Evolutionary conservation across 2,797 vertebrate species (phyloP), one percentile per base, ranked within the genome.

Genomic region (Acrossocheilus wenchowensis): DNA sequence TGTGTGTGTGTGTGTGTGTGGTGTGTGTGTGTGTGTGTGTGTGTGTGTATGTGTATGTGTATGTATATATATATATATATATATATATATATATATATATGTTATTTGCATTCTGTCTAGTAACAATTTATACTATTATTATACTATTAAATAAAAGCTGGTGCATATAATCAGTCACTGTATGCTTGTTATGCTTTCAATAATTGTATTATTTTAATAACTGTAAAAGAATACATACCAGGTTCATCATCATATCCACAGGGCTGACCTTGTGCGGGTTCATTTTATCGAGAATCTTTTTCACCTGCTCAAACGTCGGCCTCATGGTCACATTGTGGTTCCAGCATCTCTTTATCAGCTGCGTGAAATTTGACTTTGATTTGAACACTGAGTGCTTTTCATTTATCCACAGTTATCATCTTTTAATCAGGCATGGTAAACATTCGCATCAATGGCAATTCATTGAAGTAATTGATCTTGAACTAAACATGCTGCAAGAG

Each of bases 201-300:
- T 45, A 12, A 19, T 45, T 15, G 3, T 26, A 9, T 19, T 10
- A 21, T 74, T 48, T 48, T 9, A 6, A 81, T 21, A 57, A 60
- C 17, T 26, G 9, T 78, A n/a, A 39, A 78, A 60, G 15, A n/a
- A 43, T 52, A 75, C 85, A 93, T 93, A 96, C 95, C 95, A 96
- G 91, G 87, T 95, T 96, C 95, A 96, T 96, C 95, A 95, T 95
- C 94, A 96, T 96, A 90, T 96, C 95, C 83, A 96, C 94, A 0
- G 96, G 94, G 92, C 95, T 96, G 85, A 96, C 94, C 94, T 95
- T 96, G 87, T 94, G 92, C 6, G 95, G 95, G 89, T 96, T 96
- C 93, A 96, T 95, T 90, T 95, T 96, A 85, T 96, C 93, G 7
- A 96, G 93, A 87, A 91, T 93, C 91, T 95, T 96, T 90, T 95